phyloP scores from a whole-genome alignment of 2,888 invertebrate genomes.

The Congeria kusceri region DNA sequence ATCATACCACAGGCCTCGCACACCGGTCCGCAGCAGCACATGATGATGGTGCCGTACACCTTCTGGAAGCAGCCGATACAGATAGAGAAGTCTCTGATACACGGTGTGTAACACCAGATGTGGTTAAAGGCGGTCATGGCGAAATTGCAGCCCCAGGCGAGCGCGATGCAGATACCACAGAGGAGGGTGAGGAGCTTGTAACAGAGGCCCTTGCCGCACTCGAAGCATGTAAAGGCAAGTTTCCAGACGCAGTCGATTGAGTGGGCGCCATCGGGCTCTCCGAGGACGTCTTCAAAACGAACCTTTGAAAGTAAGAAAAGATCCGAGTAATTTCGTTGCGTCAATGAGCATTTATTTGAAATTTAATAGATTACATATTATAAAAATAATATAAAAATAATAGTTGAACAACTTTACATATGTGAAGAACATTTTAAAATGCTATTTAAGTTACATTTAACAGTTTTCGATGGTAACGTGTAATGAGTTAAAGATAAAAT shows the following conservation, averaged over 20 bases:
- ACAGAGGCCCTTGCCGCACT: slow-evolving; percentile 89
- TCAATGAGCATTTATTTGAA: no score
- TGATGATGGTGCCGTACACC: slow-evolving; percentile 86
- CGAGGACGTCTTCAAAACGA: slow-evolving; percentile 75
- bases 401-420: no score
- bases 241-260: slow-evolving; percentile 90
- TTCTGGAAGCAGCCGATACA: slow-evolving; percentile 82
- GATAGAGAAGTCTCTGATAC: slow-evolving; percentile 89
- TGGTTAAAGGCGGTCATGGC: slow-evolving; percentile 88
- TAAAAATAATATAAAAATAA: no score
- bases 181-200: slow-evolving; percentile 90
- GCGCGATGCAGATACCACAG: slow-evolving; percentile 89
- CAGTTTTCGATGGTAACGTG: no score
- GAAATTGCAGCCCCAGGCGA: slow-evolving; percentile 86
- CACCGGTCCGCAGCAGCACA: slow-evolving; percentile 88
- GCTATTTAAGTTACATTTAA: no score
- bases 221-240: slow-evolving; percentile 88
- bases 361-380: no score
- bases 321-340: no score
- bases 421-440: no score
- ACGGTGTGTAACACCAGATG: slow-evolving; percentile 91
- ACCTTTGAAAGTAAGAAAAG: no score
- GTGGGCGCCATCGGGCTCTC: slow-evolving; percentile 74
- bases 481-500: no score
- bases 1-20: slow-evolving; percentile 86